Percentiles rank a stretch among this genome's conserved stretches.
phyloP scores from a whole-genome alignment of 1,140 invertebrate genomes.

The Hycleus cichorii region DNA sequence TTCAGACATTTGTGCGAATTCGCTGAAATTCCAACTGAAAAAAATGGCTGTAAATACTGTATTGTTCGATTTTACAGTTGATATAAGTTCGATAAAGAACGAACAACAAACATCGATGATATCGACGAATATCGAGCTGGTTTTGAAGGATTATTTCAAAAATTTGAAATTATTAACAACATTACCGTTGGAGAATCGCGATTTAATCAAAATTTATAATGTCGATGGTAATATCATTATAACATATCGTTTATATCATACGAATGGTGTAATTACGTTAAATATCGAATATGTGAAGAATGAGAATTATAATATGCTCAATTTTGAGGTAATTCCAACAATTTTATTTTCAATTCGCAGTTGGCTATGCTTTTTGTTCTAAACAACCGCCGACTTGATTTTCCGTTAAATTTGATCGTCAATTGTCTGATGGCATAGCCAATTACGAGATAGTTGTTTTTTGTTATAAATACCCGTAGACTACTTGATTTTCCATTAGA shows the following conservation, averaged over 20 bases:
- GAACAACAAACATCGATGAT: slow-evolving; percentile 56
- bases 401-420: no score
- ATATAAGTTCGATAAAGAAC: slow-evolving; percentile 56
- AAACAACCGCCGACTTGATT: no score
- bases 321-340: slow-evolving; percentile 58
- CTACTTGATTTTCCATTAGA: no score
- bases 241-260: slow-evolving; percentile 61
- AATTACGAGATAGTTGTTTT: no score
- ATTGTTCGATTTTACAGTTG: slow-evolving; percentile 70
- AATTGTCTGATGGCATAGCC: no score
- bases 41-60: slow-evolving; percentile 74
- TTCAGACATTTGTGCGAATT: no score
- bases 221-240: slow-evolving; percentile 60
- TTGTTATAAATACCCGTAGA: no score
- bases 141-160: slow-evolving; percentile 59
- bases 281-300: slow-evolving; percentile 75
- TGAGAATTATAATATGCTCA: slow-evolving; percentile 61
- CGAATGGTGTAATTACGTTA: slow-evolving; percentile 61
- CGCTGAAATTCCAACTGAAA: background rate
- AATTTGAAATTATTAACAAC: slow-evolving; percentile 54
- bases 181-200: slow-evolving; percentile 53
- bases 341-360: background rate
- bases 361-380: no score
- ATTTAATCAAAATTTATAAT: slow-evolving; percentile 57
- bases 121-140: slow-evolving; percentile 56